Conservation (phyloP, 2,888 invertebrate genomes). For the Lordiphosa fenestrarum region DNA sequence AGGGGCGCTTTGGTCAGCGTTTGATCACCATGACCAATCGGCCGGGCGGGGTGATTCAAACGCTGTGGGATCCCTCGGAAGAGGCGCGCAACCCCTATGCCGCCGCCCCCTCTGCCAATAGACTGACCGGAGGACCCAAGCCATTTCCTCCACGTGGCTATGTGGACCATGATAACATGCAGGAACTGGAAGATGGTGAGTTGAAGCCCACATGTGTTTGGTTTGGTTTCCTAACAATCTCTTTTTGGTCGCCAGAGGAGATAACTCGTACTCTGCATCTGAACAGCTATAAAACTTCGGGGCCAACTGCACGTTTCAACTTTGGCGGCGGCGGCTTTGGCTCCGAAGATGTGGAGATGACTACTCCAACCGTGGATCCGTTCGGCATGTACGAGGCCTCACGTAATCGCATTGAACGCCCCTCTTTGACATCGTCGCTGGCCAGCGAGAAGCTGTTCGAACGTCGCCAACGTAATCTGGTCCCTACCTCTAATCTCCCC, state of each 20-base stretch:
- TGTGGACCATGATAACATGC: constrained; percentile 80
- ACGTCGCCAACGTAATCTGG: constrained; percentile 65
- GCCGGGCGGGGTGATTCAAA: constrained; percentile 11
- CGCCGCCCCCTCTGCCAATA: not conserved
- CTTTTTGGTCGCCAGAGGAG: constrained; percentile 40
- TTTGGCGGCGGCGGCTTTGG: constrained; percentile 14
- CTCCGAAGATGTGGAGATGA: constrained; percentile 38
- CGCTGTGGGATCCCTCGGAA: constrained; percentile 36
- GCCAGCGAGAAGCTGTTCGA: constrained; percentile 46
- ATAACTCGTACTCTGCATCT: constrained; percentile 49
- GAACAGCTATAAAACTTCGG: constrained; percentile 20
- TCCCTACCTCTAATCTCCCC: constrained; percentile 73
- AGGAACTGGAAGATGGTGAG: constrained; percentile 77
- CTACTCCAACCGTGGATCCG: constrained; percentile 61
- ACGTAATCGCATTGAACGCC: constrained; percentile 72
- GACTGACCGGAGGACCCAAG: constrained; percentile 34
- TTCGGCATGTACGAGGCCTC: constrained; percentile 78
- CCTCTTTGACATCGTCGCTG: constrained; percentile 50
- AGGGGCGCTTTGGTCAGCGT: constrained; percentile 37
- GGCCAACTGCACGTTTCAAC: constrained; percentile 9
- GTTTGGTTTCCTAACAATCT: not conserved
- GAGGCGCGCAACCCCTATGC: constrained; percentile 2
- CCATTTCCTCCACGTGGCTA: constrained; percentile 76
- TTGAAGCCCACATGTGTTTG: not conserved
- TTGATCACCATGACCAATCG: constrained; percentile 43